phyloP scores from a whole-genome alignment of 2,113 vertebrate species.

The Gymnorhina tibicen region DNA sequence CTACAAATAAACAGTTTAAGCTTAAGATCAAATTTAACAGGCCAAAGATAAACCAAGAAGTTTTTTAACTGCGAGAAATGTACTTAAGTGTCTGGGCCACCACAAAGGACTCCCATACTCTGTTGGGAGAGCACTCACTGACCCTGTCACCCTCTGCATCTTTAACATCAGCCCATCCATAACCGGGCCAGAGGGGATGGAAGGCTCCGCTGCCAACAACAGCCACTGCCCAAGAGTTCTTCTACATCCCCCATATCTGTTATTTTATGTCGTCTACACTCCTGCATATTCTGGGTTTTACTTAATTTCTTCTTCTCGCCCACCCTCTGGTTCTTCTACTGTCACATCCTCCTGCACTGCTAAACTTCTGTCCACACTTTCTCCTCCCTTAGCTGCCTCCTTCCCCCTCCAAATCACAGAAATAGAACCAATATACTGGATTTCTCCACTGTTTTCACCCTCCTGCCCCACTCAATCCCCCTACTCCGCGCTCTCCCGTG shows the following conservation, averaged over 20 bases:
- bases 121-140: background rate
- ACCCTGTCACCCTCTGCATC: rapidly evolving
- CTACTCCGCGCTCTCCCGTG: too few species aligned
- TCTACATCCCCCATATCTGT: rapidly evolving
- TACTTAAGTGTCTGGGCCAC: background rate
- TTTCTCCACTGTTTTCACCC: background rate
- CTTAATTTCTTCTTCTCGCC: background rate
- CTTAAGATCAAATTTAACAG: background rate
- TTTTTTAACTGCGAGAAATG: background rate
- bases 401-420: too few species aligned
- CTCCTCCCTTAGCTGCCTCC: background rate
- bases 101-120: background rate
- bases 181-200: rapidly evolving
- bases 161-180: background rate
- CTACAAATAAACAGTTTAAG: background rate
- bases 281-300: background rate
- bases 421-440: rapidly evolving
- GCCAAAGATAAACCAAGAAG: background rate
- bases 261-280: background rate
- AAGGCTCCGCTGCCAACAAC: background rate
- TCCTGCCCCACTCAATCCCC: background rate
- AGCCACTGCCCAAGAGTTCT: background rate
- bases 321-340: background rate
- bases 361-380: rapidly evolving
- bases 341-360: background rate